Conservation (phyloP, 2,113 vertebrate species). For the Ellobius talpinus region DNA sequence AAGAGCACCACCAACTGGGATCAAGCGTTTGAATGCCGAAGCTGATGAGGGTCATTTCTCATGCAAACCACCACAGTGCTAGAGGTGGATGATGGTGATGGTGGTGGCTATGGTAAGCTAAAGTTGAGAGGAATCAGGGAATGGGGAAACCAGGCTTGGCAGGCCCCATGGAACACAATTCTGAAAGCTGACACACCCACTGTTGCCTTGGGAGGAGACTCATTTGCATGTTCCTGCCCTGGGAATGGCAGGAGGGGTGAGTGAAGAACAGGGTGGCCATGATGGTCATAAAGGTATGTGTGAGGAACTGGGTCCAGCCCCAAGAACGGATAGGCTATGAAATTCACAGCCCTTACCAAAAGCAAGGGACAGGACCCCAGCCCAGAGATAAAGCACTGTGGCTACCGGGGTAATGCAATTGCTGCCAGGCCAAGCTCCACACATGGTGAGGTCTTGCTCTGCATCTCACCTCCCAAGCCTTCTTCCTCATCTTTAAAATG, state of each 20-base stretch:
- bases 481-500: neutral
- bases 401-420: accelerated
- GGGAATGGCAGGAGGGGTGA: accelerated
- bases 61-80: neutral
- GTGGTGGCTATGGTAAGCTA: neutral
- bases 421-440: too few species aligned
- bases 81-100: neutral
- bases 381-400: neutral
- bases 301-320: neutral
- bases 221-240: neutral
- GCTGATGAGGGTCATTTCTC: neutral
- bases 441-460: accelerated
- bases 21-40: neutral
- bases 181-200: neutral
- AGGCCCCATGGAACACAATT: neutral
- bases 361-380: neutral
- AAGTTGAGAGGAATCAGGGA: neutral
- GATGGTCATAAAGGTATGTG: accelerated
- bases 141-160: neutral
- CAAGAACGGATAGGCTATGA: too few species aligned
- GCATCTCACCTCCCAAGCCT: neutral
- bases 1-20: neutral
- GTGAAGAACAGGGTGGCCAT: neutral
- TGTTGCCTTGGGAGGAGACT: accelerated
- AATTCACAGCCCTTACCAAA: neutral